Evolutionary conservation across 2,888 invertebrate genomes (phyloP).

Genomic region (Clunio marinus): DNA sequence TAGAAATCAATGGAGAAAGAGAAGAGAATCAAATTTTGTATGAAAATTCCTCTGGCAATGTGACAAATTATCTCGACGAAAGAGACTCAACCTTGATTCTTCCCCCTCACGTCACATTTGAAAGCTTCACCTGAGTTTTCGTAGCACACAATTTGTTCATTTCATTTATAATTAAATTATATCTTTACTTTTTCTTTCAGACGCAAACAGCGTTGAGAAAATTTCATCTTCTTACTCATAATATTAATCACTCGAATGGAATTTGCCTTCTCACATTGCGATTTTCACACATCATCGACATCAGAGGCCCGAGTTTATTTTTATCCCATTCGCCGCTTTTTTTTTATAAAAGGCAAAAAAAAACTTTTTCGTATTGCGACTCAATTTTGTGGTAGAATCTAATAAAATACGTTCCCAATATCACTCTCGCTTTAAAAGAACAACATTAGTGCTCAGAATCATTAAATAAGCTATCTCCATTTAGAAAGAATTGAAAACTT

Average conservation of each 20-base stretch:
- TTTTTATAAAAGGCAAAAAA: neutral
- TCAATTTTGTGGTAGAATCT: too few species aligned
- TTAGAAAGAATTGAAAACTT: too few species aligned
- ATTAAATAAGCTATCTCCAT: too few species aligned
- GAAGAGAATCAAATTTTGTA: too few species aligned
- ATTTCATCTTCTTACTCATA: neutral
- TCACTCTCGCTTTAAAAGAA: too few species aligned
- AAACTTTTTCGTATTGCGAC: neutral
- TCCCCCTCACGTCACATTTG: neutral
- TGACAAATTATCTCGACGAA: slow-evolving; percentile 7
- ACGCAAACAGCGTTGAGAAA: neutral
- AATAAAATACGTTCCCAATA: too few species aligned
- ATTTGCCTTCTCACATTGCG: slow-evolving; percentile 3
- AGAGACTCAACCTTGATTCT: slow-evolving; percentile 3
- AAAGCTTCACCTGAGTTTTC: neutral
- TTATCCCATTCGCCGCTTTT: slow-evolving; percentile 3
- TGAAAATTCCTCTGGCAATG: neutral
- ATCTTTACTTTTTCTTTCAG: neutral
- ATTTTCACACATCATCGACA: slow-evolving; percentile 23
- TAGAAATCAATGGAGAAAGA: too few species aligned
- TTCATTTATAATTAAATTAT: neutral
- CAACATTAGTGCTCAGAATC: too few species aligned
- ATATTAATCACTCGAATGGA: slow-evolving; percentile 21
- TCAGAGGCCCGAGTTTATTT: neutral
- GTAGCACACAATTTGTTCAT: neutral